Evolutionary conservation across 1,140 invertebrate genomes (phyloP).

Genomic region (Camponotus floridanus): DNA sequence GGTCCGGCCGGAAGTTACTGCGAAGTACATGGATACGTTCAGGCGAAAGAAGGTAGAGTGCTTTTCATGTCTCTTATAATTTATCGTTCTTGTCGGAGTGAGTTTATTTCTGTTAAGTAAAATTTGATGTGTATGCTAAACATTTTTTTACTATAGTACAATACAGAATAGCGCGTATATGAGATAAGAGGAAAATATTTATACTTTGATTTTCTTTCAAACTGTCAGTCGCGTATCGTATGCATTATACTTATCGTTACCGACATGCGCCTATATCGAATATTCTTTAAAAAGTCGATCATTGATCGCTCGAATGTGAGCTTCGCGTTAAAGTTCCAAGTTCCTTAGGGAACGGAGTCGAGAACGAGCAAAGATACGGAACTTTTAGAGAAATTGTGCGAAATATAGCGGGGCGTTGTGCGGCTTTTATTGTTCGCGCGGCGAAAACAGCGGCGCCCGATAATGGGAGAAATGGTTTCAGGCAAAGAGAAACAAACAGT

Average conservation of each 20-base stretch:
- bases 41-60: constrained; percentile 87
- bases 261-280: background rate
- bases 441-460: constrained; percentile 19
- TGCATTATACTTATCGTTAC: background rate
- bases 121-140: background rate
- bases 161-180: background rate
- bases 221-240: background rate
- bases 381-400: constrained; percentile 33
- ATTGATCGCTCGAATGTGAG: background rate
- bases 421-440: constrained; percentile 28
- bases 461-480: constrained; percentile 39
- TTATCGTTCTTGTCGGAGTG: background rate
- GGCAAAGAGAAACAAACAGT: background rate
- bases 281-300: background rate
- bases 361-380: constrained; percentile 5
- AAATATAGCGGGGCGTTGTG: constrained; percentile 1
- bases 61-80: constrained; percentile 23
- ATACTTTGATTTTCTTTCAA: background rate
- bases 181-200: background rate
- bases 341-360: background rate
- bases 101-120: background rate
- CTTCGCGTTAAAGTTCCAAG: constrained; percentile 23
- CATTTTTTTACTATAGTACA: background rate
- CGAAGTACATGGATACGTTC: constrained; percentile 88
- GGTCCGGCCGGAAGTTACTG: constrained; percentile 86